These are phyloP conservation scores for Onychostoma macrolepis DNA, from an alignment of 2,113 vertebrate genomes.

Conservation along the genomic window DNA sequence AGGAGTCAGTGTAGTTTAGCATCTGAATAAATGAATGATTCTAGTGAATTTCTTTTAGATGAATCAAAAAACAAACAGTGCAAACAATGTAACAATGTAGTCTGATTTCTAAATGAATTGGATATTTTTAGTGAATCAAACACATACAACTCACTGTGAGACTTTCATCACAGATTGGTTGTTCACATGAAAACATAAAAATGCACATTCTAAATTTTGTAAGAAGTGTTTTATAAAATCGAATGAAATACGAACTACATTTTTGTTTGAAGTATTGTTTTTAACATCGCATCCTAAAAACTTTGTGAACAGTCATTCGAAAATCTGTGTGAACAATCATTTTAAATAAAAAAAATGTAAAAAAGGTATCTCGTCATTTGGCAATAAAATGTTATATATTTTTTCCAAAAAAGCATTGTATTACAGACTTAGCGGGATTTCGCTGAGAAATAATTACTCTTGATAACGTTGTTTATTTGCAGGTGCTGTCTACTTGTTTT, in stretches of 20 bases:
- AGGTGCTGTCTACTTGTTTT: not conserved
- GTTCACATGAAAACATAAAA: no score
- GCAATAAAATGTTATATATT: not conserved
- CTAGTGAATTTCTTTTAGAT: not conserved
- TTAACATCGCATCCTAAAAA: not conserved
- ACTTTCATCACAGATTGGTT: no score
- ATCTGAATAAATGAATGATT: not conserved
- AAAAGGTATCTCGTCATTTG: not conserved
- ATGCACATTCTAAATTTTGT: no score
- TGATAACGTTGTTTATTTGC: not conserved
- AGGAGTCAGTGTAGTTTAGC: not conserved
- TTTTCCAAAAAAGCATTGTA: not conserved
- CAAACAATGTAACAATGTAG: not conserved
- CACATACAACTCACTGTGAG: not conserved
- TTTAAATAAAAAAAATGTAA: no score
- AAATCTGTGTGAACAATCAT: not conserved
- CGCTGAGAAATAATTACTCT: not conserved
- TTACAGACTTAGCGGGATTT: not conserved
- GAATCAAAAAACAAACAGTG: not conserved
- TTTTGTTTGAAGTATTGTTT: not conserved
- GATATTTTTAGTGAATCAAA: not conserved
- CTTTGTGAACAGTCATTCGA: no score
- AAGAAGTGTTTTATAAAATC: no score
- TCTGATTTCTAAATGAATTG: not conserved
- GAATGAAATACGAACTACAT: not conserved